Evolutionary conservation across 2,797 vertebrate species (phyloP).

Genomic region (Botia almorhae): DNA sequence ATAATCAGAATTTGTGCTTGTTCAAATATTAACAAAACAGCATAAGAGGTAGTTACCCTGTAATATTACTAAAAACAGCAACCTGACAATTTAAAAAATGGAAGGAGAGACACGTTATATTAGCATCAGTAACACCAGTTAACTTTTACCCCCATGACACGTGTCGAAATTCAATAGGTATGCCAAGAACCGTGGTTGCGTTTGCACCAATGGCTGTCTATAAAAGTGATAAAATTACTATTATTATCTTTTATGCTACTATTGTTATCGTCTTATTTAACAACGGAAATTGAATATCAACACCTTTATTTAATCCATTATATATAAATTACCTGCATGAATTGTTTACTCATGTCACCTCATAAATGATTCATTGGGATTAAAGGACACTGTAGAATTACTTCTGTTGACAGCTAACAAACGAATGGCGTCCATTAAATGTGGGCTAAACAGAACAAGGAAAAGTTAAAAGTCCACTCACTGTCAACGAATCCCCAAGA

Average conservation of each 20-base stretch:
- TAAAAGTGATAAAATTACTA: constrained; percentile 41
- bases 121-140: neutral
- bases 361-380: neutral
- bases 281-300: neutral
- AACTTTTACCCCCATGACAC: constrained; percentile 80
- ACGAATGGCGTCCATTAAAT: neutral
- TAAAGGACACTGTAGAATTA: neutral
- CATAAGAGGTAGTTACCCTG: neutral
- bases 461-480: constrained; percentile 69
- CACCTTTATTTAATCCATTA: neutral
- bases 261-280: neutral
- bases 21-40: neutral
- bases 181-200: constrained; percentile 77
- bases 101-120: neutral
- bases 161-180: constrained; percentile 80
- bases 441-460: neutral
- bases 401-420: neutral
- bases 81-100: neutral
- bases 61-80: neutral
- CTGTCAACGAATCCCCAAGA: constrained; percentile 92
- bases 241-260: neutral
- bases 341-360: neutral
- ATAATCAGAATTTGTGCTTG: neutral
- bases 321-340: neutral
- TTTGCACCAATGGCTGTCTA: constrained; percentile 82